A percentile compares a stretch with the other conserved stretches of the same genome.
Conservation (phyloP, 2,888 invertebrate genomes). For the Agapostemon virescens region DNA sequence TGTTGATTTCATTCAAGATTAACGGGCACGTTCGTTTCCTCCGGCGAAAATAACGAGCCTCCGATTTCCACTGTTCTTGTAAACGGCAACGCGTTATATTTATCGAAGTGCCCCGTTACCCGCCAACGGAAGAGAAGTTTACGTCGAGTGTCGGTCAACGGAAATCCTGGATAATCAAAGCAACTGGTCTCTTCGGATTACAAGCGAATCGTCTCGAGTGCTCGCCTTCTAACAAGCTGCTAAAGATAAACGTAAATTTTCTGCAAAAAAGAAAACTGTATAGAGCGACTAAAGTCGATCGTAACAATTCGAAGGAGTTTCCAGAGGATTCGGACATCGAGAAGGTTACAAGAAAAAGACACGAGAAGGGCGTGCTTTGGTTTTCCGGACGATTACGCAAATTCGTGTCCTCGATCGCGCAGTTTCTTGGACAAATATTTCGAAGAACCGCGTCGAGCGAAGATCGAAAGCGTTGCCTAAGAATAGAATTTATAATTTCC, state of each 20-base stretch:
- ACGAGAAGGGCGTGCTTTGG: not conserved
- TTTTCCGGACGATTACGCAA: not conserved
- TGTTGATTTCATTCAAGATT: slow-evolving; percentile 12
- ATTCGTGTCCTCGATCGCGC: not conserved
- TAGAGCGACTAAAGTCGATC: not conserved
- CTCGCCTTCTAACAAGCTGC: not conserved
- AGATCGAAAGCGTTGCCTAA: not conserved
- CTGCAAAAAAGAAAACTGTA: not conserved
- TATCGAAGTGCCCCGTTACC: not conserved
- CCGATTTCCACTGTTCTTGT: not conserved
- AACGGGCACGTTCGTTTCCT: not conserved
- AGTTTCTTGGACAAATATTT: not conserved
- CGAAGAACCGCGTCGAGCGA: not conserved
- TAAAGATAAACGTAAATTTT: not conserved
- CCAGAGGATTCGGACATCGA: not conserved
- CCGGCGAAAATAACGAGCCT: not conserved
- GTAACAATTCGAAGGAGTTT: not conserved
- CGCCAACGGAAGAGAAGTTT: not conserved
- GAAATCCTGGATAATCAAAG: not conserved
- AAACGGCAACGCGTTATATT: not conserved
- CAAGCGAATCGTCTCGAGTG: not conserved
- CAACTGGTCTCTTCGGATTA: not conserved
- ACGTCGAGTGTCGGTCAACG: not conserved
- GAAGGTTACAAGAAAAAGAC: too few relatives aligned
- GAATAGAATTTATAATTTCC: not conserved